Evolutionary conservation across 2,113 vertebrate species (phyloP).

Genomic region (Hepsetus odoe): DNA sequence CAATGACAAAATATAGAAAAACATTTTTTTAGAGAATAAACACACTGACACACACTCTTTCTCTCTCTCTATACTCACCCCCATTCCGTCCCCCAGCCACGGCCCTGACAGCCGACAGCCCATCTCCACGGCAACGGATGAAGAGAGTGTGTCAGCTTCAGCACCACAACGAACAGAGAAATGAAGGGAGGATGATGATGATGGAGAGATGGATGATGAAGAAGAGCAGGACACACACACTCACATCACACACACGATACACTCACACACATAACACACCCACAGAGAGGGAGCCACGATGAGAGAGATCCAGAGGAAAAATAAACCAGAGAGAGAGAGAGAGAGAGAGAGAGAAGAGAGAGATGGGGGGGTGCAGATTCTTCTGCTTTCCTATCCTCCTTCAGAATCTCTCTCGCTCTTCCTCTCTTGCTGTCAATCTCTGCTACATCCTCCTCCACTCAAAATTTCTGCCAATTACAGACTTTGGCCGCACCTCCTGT

Average conservation of each 20-base stretch:
- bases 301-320: neutral
- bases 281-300: constrained; percentile 17
- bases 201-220: constrained; percentile 27
- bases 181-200: neutral
- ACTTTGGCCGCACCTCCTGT: constrained; percentile 22
- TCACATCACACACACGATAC: constrained; percentile 4
- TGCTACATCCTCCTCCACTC: neutral
- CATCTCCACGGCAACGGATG: constrained; percentile 60
- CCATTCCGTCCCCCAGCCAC: constrained; percentile 55
- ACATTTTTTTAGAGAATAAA: neutral
- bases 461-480: constrained; percentile 16
- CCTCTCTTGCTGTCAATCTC: constrained; percentile 22
- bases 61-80: constrained; percentile 49
- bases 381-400: constrained; percentile 39
- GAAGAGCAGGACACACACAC: constrained; percentile 12
- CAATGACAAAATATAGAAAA: neutral
- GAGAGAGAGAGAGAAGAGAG: constrained; percentile 31
- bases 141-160: constrained; percentile 10
- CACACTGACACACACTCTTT: constrained; percentile 1
- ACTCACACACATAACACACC: neutral
- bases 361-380: constrained; percentile 18
- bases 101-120: constrained; percentile 63
- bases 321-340: constrained; percentile 6
- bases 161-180: neutral
- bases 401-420: constrained; percentile 13